phyloP scores from a whole-genome alignment of 2,888 invertebrate species.

The Gymnoscelis rufifasciata region DNA sequence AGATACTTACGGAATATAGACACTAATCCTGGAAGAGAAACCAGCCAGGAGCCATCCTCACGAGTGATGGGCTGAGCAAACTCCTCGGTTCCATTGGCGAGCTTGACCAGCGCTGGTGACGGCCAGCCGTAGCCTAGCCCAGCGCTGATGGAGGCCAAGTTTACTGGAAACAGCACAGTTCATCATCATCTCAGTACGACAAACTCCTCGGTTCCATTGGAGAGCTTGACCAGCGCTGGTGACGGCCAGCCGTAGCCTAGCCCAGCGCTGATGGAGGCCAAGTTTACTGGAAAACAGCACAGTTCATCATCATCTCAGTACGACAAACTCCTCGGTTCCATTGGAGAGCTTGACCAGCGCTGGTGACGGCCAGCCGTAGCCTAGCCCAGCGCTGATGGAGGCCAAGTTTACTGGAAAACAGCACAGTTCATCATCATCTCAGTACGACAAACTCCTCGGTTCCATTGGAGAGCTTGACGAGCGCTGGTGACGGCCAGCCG shows the following conservation, averaged over 20 bases:
- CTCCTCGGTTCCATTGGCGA: constrained; percentile 23
- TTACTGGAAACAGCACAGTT: constrained; percentile 24
- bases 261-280: constrained; percentile 26
- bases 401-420: constrained; percentile 31
- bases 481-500: constrained; percentile 34
- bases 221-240: constrained; percentile 34
- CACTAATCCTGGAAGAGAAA: constrained; percentile 14
- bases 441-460: constrained; percentile 13
- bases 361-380: constrained; percentile 34
- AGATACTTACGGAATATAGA: constrained; percentile 26
- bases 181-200: background rate
- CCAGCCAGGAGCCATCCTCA: constrained; percentile 31
- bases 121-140: constrained; percentile 34
- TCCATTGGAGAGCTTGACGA: constrained; percentile 31
- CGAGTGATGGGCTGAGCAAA: constrained; percentile 26
- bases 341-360: constrained; percentile 33
- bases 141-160: constrained; percentile 24
- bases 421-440: background rate
- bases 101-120: constrained; percentile 34
- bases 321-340: constrained; percentile 13
- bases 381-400: constrained; percentile 26
- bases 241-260: constrained; percentile 33
- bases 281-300: constrained; percentile 28
- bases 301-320: background rate
- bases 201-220: constrained; percentile 21